Evolutionary conservation across 2,888 invertebrate genomes (phyloP).

Genomic region (Neoitamus cyanurus): DNA sequence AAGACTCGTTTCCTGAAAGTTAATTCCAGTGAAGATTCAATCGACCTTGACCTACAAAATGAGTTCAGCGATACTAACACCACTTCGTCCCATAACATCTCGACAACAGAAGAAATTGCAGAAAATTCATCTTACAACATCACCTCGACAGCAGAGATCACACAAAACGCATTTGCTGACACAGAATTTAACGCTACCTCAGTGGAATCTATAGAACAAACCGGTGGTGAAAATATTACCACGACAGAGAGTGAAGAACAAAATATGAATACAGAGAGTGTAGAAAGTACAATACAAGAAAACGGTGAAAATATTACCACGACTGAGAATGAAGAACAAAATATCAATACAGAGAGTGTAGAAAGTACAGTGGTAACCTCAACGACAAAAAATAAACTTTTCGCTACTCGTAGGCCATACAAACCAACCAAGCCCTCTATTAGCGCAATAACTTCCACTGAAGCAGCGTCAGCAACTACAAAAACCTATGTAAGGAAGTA

Average conservation of each 20-base stretch:
- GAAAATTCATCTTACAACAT: background rate
- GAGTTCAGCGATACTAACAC: background rate
- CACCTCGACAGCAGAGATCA: background rate
- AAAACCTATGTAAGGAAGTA: slow-evolving; percentile 54
- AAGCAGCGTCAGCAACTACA: slow-evolving; percentile 49
- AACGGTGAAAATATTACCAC: background rate
- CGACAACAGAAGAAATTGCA: background rate
- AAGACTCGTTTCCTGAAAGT: background rate
- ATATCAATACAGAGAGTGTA: background rate
- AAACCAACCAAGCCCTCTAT: slow-evolving; percentile 58
- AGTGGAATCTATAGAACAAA: background rate
- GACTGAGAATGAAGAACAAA: background rate
- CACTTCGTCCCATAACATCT: background rate
- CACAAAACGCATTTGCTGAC: background rate
- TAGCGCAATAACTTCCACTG: slow-evolving; percentile 52
- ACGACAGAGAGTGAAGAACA: slow-evolving; percentile 3
- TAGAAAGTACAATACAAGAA: background rate
- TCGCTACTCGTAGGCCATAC: slow-evolving; percentile 47
- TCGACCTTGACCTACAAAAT: background rate
- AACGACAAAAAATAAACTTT: slow-evolving; percentile 51
- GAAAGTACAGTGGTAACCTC: slow-evolving; percentile 19
- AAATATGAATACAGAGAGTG: background rate
- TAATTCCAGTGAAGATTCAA: background rate
- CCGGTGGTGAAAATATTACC: background rate
- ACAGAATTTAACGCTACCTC: background rate